A percentile compares a stretch with the other conserved stretches of the same genome.
phyloP scores from a whole-genome alignment of 2,113 vertebrate species.

The Hippocampus comes region DNA sequence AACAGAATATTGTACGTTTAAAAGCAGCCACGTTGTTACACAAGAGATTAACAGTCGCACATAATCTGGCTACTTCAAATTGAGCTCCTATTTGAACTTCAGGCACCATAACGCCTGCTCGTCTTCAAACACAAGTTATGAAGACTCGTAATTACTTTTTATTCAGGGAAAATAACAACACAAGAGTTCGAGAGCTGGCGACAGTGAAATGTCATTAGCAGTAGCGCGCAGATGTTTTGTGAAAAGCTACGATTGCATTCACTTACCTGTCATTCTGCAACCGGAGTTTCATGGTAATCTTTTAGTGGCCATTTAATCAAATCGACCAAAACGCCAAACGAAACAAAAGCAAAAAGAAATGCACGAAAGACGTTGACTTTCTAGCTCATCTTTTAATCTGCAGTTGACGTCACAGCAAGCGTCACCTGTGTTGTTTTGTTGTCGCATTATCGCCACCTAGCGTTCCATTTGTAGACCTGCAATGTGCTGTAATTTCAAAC shows the following conservation, averaged over 20 bases:
- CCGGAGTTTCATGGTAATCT: conserved; percentile 73
- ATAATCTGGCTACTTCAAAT: neutral
- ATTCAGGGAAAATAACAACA: neutral
- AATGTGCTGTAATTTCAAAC: neutral
- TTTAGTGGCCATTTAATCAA: conserved; percentile 54
- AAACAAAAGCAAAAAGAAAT: conserved; percentile 49
- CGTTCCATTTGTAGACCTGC: neutral
- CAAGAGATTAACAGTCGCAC: neutral
- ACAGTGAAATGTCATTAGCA: conserved; percentile 25
- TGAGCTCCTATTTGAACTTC: neutral
- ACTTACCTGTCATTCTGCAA: conserved; percentile 77
- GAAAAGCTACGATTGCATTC: neutral
- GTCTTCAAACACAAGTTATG: neutral
- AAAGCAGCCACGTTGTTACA: neutral
- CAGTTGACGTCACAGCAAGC: conserved; percentile 28
- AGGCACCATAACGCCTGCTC: neutral
- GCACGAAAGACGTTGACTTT: conserved; percentile 29
- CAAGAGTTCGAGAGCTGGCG: neutral
- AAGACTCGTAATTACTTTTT: neutral
- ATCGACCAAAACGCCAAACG: conserved; percentile 10
- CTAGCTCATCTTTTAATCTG: conserved; percentile 32
- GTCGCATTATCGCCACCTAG: conserved; percentile 21
- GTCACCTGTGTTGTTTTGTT: conserved; percentile 18
- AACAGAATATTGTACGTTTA: neutral
- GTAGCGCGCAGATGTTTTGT: conserved; percentile 37